A percentile compares a stretch with the other conserved stretches of the same genome.
Evolutionary conservation across 1,140 invertebrate genomes (phyloP).

Genomic region (Periplaneta americana): DNA sequence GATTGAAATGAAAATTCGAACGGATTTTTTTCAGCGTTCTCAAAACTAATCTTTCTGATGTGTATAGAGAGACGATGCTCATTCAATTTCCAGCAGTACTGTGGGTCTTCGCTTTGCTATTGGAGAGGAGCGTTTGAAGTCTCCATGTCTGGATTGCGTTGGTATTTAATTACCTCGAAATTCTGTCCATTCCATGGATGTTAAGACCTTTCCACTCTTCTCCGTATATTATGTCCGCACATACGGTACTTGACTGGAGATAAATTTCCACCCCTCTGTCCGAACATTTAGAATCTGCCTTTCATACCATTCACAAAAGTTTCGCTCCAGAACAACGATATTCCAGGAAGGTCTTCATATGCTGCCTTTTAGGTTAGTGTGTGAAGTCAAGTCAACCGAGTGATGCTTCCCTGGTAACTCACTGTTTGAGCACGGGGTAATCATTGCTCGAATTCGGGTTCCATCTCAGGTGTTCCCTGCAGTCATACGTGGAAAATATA

Average conservation of each 20-base stretch:
- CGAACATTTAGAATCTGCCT: neutral
- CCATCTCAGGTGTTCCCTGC: too few species aligned
- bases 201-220: neutral
- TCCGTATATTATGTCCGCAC: neutral
- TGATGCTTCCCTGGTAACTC: too few species aligned
- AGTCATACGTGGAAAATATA: too few species aligned
- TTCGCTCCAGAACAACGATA: neutral
- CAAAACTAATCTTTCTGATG: neutral
- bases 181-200: neutral
- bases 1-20: neutral
- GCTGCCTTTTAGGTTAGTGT: too few species aligned
- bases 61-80: neutral
- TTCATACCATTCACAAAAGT: neutral
- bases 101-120: neutral
- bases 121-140: neutral
- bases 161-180: neutral
- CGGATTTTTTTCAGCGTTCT: neutral
- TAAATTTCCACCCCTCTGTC: too few species aligned
- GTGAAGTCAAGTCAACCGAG: too few species aligned
- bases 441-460: too few species aligned
- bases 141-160: neutral
- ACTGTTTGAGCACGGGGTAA: too few species aligned
- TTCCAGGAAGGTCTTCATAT: neutral
- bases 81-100: neutral
- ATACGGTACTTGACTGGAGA: neutral